phyloP scores from a whole-genome alignment of 2,113 vertebrate genomes.

The Alouatta palliata region DNA sequence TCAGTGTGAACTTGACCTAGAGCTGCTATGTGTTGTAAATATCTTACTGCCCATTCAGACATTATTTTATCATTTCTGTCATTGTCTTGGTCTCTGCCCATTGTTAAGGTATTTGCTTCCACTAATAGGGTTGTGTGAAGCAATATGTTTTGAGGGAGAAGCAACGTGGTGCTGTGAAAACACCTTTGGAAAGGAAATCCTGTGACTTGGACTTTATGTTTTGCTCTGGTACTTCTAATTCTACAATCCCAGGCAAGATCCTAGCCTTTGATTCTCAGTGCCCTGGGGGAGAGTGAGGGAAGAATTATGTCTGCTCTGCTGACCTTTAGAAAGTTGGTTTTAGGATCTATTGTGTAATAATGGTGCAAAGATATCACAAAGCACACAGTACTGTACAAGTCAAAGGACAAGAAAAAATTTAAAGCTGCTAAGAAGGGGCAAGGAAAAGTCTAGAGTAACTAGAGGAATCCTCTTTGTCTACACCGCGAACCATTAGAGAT shows the following conservation, averaged over 20 bases:
- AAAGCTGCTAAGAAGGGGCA: background rate
- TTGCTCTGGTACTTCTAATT: background rate
- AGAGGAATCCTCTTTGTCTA: background rate
- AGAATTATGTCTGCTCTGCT: background rate
- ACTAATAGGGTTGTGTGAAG: background rate
- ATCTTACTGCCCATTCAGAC: background rate
- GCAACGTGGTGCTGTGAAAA: background rate
- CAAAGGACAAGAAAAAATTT: background rate
- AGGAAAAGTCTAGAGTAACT: too few species aligned
- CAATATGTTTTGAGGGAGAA: background rate
- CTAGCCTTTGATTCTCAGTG: background rate
- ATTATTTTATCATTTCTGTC: background rate
- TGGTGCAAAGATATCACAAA: background rate
- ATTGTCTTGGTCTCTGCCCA: background rate
- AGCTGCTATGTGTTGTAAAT: background rate
- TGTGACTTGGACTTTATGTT: background rate
- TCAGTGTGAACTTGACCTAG: background rate
- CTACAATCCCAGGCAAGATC: background rate
- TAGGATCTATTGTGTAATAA: background rate
- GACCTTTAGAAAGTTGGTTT: background rate
- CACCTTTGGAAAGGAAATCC: background rate
- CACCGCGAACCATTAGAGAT: accelerated
- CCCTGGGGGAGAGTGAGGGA: background rate
- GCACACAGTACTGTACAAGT: background rate
- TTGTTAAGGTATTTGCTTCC: background rate